These are phyloP conservation scores for Megaleporinus macrocephalus DNA, from an alignment of 2,113 vertebrate genomes.

Conservation along the genomic window DNA sequence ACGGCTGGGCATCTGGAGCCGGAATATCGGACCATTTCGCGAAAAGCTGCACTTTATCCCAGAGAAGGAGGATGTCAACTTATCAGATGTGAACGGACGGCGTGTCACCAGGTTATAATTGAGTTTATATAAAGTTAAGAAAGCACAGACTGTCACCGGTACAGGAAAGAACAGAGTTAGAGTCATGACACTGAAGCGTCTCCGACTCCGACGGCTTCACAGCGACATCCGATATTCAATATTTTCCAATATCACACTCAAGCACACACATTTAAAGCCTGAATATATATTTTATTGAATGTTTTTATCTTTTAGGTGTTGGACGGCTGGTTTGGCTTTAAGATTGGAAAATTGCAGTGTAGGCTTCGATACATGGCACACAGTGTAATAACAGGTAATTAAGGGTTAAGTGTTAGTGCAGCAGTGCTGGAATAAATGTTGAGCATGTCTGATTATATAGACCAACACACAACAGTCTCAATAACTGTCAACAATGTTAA, in stretches of 20 bases:
- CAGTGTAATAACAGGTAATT: no score
- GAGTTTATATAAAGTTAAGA: neutral
- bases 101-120: neutral
- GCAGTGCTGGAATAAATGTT: neutral
- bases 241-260: neutral
- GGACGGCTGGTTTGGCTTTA: neutral
- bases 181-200: no score
- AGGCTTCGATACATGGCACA: neutral
- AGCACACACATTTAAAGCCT: neutral
- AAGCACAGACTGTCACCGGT: neutral
- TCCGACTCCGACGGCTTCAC: no score
- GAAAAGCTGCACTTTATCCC: neutral
- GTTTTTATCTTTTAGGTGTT: neutral
- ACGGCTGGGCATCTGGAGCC: neutral
- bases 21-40: neutral
- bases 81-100: neutral
- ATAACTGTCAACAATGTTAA: neutral
- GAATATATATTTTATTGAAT: neutral
- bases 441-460: neutral
- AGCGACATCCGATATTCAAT: no score
- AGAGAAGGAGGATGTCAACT: neutral
- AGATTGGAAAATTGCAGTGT: no score
- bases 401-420: neutral
- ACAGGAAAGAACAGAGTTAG: neutral
- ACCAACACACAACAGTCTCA: neutral